These are phyloP conservation scores for Platichthys flesus DNA, from an alignment of 2,113 vertebrate species.

Conservation along the genomic window DNA sequence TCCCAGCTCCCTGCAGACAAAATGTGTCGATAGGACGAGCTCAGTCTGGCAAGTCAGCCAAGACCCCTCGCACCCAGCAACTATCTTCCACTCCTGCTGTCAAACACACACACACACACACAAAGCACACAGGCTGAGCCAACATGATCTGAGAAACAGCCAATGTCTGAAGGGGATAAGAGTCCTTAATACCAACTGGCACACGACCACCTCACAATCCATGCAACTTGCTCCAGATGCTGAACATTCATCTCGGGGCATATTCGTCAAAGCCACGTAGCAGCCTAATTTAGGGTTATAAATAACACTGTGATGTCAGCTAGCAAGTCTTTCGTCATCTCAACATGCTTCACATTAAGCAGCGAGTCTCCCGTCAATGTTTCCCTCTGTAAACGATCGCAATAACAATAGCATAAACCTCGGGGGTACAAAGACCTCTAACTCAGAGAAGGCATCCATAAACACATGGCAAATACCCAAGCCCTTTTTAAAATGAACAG, in stretches of 20 bases:
- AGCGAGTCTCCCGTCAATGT: neutral
- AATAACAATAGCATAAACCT: neutral
- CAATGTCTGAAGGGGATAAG: slow-evolving; percentile 45
- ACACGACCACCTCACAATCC: slow-evolving; percentile 22
- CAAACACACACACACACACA: slow-evolving; percentile 11
- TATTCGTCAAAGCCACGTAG: slow-evolving; percentile 23
- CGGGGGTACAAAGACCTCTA: neutral
- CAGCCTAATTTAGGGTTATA: slow-evolving; percentile 44
- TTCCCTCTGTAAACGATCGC: neutral
- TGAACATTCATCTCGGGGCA: slow-evolving; percentile 12
- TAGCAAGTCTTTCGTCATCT: slow-evolving; percentile 22
- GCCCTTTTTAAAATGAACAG: slow-evolving; percentile 11
- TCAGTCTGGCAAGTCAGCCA: slow-evolving; percentile 33
- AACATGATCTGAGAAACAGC: slow-evolving; percentile 45
- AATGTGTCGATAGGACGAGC: slow-evolving; percentile 68
- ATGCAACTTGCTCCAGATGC: slow-evolving; percentile 23
- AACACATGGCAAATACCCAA: slow-evolving; percentile 25
- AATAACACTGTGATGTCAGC: slow-evolving; percentile 51
- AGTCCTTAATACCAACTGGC: slow-evolving; percentile 35
- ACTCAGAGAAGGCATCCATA: slow-evolving; percentile 22
- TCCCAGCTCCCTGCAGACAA: slow-evolving; percentile 45
- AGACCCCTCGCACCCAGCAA: slow-evolving; percentile 18
- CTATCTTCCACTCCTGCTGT: slow-evolving; percentile 1
- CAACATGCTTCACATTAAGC: slow-evolving; percentile 24
- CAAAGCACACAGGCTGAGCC: slow-evolving; percentile 25